Conservation (phyloP, 2,888 invertebrate genomes). For the Drosophila nr. perissopoda region DNA sequence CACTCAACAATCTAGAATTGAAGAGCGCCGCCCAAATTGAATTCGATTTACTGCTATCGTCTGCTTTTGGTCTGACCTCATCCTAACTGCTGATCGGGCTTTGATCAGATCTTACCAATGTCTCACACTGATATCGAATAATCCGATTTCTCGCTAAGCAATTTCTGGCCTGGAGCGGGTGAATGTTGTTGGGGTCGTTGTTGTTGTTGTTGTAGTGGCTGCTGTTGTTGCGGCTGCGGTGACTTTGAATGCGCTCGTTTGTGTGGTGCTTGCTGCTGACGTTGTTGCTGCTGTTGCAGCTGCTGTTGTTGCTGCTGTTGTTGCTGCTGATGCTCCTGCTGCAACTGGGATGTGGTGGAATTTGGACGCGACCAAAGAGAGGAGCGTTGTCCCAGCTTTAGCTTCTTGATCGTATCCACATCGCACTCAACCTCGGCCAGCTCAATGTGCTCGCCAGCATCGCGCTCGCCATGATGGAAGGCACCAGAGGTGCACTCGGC, state of each 20-base stretch:
- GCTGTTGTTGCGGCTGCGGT: slow-evolving; percentile 79
- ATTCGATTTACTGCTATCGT: slow-evolving; percentile 10
- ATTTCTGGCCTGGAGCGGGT: slow-evolving; percentile 84
- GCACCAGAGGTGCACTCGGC: slow-evolving; percentile 81
- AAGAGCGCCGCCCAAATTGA: slow-evolving; percentile 24
- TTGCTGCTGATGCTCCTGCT: slow-evolving; percentile 80
- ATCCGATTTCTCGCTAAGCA: slow-evolving; percentile 88
- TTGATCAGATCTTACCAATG: slow-evolving; percentile 78
- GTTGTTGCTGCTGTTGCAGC: slow-evolving; percentile 86
- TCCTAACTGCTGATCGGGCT: slow-evolving; percentile 54
- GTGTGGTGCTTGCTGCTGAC: slow-evolving; percentile 64
- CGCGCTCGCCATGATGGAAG: slow-evolving; percentile 76
- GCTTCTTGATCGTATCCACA: slow-evolving; percentile 90
- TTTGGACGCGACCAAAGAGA: slow-evolving; percentile 89
- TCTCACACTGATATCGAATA: slow-evolving; percentile 91
- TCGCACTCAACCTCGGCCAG: slow-evolving; percentile 90
- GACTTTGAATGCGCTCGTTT: slow-evolving; percentile 71
- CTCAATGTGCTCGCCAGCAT: slow-evolving; percentile 86
- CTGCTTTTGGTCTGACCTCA: slow-evolving; percentile 55
- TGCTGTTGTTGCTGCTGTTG: slow-evolving; percentile 71
- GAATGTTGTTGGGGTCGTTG: slow-evolving; percentile 83
- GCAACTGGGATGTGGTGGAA: slow-evolving; percentile 82
- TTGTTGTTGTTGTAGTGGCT: slow-evolving; percentile 63
- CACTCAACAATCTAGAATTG: slow-evolving; percentile 19
- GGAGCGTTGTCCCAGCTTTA: slow-evolving; percentile 89